Conservation (phyloP, 1,140 invertebrate species). For the Diachasmimorpha longicaudata region DNA sequence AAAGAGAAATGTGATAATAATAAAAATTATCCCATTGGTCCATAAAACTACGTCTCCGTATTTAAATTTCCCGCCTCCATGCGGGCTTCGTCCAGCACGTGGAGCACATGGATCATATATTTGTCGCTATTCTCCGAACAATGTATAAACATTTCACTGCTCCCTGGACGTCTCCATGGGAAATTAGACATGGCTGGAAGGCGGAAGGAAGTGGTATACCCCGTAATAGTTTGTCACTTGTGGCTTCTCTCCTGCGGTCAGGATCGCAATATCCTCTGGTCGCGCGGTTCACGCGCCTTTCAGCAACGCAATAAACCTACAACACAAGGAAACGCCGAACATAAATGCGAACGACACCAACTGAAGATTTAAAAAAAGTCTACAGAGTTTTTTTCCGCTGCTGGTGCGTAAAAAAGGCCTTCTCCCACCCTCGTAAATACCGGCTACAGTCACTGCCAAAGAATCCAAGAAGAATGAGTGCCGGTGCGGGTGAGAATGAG, state of each 20-base stretch:
- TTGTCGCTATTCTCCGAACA: too few relatives aligned
- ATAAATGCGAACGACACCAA: slow-evolving; percentile 18
- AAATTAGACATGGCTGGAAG: neutral
- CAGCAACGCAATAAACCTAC: neutral
- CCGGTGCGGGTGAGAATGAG: slow-evolving; percentile 7
- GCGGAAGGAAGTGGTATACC: slow-evolving; percentile 1
- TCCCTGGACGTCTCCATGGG: neutral
- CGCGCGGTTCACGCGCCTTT: neutral
- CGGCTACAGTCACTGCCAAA: neutral
- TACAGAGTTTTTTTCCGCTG: slow-evolving; percentile 10
- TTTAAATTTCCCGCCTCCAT: too few relatives aligned
- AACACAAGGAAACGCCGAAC: slow-evolving; percentile 15
- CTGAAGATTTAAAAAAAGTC: neutral
- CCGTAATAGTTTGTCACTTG: neutral
- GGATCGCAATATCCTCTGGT: neutral
- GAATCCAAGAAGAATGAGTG: slow-evolving; percentile 19
- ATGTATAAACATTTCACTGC: too few relatives aligned
- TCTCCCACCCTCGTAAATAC: neutral
- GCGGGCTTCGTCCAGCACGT: too few relatives aligned
- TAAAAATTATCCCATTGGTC: too few relatives aligned
- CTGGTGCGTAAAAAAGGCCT: slow-evolving; percentile 31
- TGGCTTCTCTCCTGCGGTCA: neutral
- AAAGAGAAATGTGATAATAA: too few relatives aligned
- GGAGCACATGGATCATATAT: too few relatives aligned
- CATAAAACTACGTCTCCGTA: too few relatives aligned